Base-by-base conservation (phyloP, 1,140 invertebrate genomes). In the Sipha flava region DNA sequence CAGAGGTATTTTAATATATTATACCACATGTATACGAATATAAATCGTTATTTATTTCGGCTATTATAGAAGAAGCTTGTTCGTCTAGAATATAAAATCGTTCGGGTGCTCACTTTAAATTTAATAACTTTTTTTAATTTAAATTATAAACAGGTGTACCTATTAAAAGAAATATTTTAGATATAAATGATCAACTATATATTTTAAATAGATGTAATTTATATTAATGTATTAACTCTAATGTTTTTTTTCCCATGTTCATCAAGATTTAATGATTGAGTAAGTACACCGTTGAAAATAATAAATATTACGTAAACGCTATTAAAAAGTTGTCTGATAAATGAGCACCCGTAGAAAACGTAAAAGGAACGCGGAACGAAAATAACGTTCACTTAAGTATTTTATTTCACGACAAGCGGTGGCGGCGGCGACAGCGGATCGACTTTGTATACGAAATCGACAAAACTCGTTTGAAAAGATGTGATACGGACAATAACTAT, bases 401-500 rank as follows among this genome's bases (percentile, higher is more conserved):
- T 66, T 43, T 21, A 40, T 23, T 31, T 31, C 57, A 7, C 23
- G 57, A 40, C 34, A 66, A 16, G 4, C 9, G 31, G 2, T 12
- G 34, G 12, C 37, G 62, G n/a, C 23, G 57, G 34, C 29, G 31
- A 21, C 31, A 21, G n/a, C 21, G 37, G 31, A n/a, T 21, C 31
- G 9, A 21, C 31, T 64, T 4, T 16, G 9, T 64, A 40, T 43
- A 23, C 21, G 12, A 43, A 66, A 66, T 66, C 37, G 21, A 21
- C 23, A 26, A 66, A 66, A 66, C 64, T 43, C 37, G 64, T 66
- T 66, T 66, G 23, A 16, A 66, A 66, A 40, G 10, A 43, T 21
- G 21, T 43, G 26, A 26, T 66, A 75, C 72, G 72, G 49, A 52
- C 47, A 54, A 37, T 54, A 31, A 75, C 70, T 7, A 75, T 75